These are phyloP conservation scores for Etheostoma nigrum DNA, from an alignment of 2,797 vertebrate species.

Conservation along the genomic window DNA sequence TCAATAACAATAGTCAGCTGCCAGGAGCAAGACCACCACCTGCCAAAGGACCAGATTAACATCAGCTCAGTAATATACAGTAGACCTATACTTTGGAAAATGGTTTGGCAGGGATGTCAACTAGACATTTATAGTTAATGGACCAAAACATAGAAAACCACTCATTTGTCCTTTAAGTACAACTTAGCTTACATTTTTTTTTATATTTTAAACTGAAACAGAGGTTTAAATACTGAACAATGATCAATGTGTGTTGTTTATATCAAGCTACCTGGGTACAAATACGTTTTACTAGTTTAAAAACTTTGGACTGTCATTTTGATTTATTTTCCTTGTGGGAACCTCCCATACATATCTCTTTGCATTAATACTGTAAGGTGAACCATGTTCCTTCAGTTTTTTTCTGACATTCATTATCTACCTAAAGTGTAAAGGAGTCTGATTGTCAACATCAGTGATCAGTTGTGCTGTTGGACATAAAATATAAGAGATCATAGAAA, in stretches of 20 bases:
- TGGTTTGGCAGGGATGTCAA: conserved; percentile 1
- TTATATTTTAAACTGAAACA: conserved; percentile 10
- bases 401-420: conserved; percentile 13
- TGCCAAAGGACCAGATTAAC: conserved; percentile 6
- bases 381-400: background rate
- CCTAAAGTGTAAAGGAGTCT: background rate
- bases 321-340: background rate
- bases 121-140: conserved; percentile 9
- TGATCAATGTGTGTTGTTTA: conserved; percentile 28
- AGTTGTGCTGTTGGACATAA: background rate
- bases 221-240: conserved; percentile 5
- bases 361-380: conserved; percentile 4
- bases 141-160: conserved; percentile 21
- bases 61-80: background rate
- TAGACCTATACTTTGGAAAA: background rate
- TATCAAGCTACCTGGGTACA: background rate
- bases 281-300: background rate
- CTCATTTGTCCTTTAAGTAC: background rate
- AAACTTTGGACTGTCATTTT: background rate
- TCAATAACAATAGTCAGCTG: background rate
- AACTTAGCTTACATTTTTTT: background rate
- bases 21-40: background rate
- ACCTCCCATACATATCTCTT: background rate
- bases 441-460: background rate
- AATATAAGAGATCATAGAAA: background rate